Base-by-base conservation (phyloP, 2,888 invertebrate species). In the Urechis unicinctus region DNA sequence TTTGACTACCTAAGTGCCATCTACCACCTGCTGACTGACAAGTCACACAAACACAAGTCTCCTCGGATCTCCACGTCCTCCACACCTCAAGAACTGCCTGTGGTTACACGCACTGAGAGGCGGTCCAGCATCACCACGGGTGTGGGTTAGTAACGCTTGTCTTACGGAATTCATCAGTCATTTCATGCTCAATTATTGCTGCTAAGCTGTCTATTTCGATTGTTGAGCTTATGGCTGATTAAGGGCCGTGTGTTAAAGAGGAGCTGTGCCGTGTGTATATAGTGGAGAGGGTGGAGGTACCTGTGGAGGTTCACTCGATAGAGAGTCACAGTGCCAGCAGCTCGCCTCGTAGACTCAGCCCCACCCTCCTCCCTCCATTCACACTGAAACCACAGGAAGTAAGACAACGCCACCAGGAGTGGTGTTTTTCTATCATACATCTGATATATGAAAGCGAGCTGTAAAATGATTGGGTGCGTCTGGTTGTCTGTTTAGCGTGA, bases 1-100 rank as follows among this genome's bases (percentile, higher is more conserved):
- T 95, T 91, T 78, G 93, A 95, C 79, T 91, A 92, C 81, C 88
- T 92, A 66, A 90, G 90, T 68, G 94, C 94, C 64, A 93, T 95
- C 68, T 95, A 95, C 78, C 89, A 92, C 78, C 81, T 95, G 61
- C 82, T 95, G 46, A 84, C 88, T 71, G 93, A 94, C 78, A 78
- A 77, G 62, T 67, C 49, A 64, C 59, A 47, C 5, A 55, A 55
- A 36, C 41, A 42, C 26, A 54, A 55, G 50, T 47, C 41, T 30
- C 29, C 47, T 3, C 68, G 68, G 59, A 52, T 49, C 48, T 31
- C 57, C 41, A 61, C 58, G 31, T 55, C 60, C 4, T 50, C 56
- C 26, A 65, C 68, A 45, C 68, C 71, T 31, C 71, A 66, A 49
- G 68, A 42, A 61, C 69, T 72, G 54, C 75, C 71, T 24, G 67